phyloP scores from a whole-genome alignment of 2,888 invertebrate species.

The Chouioia cunea region DNA sequence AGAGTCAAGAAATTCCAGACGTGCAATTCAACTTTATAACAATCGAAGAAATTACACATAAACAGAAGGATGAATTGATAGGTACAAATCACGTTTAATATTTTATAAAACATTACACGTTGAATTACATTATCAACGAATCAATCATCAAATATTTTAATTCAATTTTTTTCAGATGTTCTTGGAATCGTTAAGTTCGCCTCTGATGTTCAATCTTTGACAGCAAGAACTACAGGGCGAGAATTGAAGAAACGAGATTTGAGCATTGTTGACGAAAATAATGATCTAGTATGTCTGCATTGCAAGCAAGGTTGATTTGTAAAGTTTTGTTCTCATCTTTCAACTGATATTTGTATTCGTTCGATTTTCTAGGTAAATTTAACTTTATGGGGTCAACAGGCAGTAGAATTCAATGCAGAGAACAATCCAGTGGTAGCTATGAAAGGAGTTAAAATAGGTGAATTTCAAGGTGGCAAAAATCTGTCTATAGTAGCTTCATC shows the following conservation, averaged over 20 bases:
- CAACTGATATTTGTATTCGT: not conserved
- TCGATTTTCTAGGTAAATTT: slow-evolving; percentile 75
- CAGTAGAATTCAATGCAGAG: slow-evolving; percentile 84
- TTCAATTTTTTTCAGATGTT: slow-evolving; percentile 76
- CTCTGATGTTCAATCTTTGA: slow-evolving; percentile 80
- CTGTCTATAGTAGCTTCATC: slow-evolving; percentile 74
- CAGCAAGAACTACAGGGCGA: slow-evolving; percentile 80
- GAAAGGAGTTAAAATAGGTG: slow-evolving; percentile 87
- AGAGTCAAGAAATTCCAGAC: slow-evolving; percentile 76
- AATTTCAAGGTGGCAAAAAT: slow-evolving; percentile 88
- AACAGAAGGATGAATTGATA: slow-evolving; percentile 77
- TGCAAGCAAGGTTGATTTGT: not conserved
- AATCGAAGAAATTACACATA: slow-evolving; percentile 79
- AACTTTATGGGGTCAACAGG: slow-evolving; percentile 93
- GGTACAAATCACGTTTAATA: slow-evolving; percentile 72
- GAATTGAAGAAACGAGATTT: slow-evolving; percentile 93
- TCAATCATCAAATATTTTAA: not conserved
- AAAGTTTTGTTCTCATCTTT: not conserved
- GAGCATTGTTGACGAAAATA: slow-evolving; percentile 86
- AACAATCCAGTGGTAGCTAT: slow-evolving; percentile 86
- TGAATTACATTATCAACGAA: slow-evolving; percentile 9
- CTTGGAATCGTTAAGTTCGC: slow-evolving; percentile 87
- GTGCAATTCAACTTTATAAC: slow-evolving; percentile 70
- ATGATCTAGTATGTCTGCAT: slow-evolving; percentile 73
- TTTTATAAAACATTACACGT: slow-evolving; percentile 9